Evolutionary conservation across 2,888 invertebrate species (phyloP).

Genomic region (Drosophila mulleri): DNA sequence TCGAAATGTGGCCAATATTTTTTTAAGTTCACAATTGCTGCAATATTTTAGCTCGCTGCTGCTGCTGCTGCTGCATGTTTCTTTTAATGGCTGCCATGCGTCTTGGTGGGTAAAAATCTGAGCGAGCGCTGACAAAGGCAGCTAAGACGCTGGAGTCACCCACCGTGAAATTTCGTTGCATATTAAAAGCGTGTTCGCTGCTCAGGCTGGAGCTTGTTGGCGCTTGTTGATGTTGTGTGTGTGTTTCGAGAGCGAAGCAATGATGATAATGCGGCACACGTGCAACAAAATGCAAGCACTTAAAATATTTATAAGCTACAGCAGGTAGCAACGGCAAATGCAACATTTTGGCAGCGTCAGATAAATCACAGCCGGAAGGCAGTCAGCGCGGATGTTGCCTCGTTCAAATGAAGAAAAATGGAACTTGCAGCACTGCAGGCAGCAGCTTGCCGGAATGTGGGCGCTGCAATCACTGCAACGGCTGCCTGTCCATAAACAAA

Average conservation of each 20-base stretch:
- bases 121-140: slow-evolving; percentile 49
- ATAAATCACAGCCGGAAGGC: slow-evolving; percentile 68
- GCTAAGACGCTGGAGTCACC: slow-evolving; percentile 11
- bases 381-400: slow-evolving; percentile 41
- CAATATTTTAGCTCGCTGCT: neutral
- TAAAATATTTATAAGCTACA: slow-evolving; percentile 77
- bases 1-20: slow-evolving; percentile 14
- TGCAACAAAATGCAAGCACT: slow-evolving; percentile 78
- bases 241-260: slow-evolving; percentile 15
- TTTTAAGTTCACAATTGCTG: slow-evolving; percentile 1
- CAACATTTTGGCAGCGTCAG: slow-evolving; percentile 58
- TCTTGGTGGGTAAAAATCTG: slow-evolving; percentile 48
- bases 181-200: slow-evolving; percentile 52
- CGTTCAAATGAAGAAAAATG: slow-evolving; percentile 75
- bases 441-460: slow-evolving; percentile 26
- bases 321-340: slow-evolving; percentile 34
- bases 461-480: slow-evolving; percentile 44
- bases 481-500: slow-evolving; percentile 58
- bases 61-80: neutral
- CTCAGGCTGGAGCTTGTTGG: too few species aligned
- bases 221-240: neutral
- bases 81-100: slow-evolving; percentile 49
- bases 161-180: slow-evolving; percentile 53
- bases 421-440: slow-evolving; percentile 45
- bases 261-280: slow-evolving; percentile 79